Evolutionary conservation across 2,888 invertebrate genomes (phyloP).

Genomic region (Aquatica leii): DNA sequence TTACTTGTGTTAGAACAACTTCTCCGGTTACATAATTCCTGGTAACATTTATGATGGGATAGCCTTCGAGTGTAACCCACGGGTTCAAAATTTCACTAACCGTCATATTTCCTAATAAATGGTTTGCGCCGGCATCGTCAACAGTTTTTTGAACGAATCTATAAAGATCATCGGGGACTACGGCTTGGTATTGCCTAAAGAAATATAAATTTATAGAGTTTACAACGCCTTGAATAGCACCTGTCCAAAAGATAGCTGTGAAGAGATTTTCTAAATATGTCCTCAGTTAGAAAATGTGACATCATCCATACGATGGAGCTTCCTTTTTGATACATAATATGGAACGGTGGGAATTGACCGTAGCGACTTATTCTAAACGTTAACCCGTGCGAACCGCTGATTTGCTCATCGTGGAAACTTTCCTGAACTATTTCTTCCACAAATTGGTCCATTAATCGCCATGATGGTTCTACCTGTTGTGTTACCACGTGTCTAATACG

Average conservation of each 20-base stretch:
- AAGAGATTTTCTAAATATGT: constrained; percentile 18
- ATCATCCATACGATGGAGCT: constrained; percentile 20
- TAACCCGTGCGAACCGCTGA: constrained; percentile 8
- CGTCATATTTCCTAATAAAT: constrained; percentile 11
- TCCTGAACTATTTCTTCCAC: constrained; percentile 39
- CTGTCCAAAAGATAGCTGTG: constrained; percentile 17
- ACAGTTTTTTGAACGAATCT: constrained; percentile 42
- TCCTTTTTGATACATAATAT: constrained; percentile 26
- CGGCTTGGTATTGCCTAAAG: constrained; percentile 40
- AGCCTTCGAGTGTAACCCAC: constrained; percentile 29
- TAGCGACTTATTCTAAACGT: constrained; percentile 2
- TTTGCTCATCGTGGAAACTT: constrained; percentile 10
- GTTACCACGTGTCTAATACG: too few relatives aligned
- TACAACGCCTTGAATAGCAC: constrained; percentile 1
- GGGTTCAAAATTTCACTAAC: constrained; percentile 12
- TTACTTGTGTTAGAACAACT: constrained; percentile 16
- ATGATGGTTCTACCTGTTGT: constrained; percentile 54
- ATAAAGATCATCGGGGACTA: constrained; percentile 52
- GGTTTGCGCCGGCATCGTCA: not conserved
- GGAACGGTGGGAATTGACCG: constrained; percentile 23
- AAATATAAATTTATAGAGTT: not conserved
- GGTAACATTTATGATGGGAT: constrained; percentile 32
- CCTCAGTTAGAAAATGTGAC: constrained; percentile 15
- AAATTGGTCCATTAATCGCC: constrained; percentile 61
- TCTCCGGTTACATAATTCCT: constrained; percentile 16